Conservation (phyloP, 2,113 vertebrate genomes). For the Numida meleagris region DNA sequence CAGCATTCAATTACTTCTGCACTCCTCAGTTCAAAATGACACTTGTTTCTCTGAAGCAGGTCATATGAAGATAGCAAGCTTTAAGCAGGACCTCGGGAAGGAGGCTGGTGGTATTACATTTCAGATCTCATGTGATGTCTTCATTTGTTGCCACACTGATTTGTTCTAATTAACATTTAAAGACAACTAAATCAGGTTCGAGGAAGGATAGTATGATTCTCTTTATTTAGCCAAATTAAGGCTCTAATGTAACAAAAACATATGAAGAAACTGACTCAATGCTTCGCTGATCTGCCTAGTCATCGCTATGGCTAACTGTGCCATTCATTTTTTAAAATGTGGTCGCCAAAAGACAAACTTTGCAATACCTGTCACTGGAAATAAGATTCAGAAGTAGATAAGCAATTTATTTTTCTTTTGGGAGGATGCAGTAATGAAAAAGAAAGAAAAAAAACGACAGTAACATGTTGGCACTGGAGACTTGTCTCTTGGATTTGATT, state of each 20-base stretch:
- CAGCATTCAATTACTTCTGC: neutral
- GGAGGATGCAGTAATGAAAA: neutral
- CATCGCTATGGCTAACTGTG: neutral
- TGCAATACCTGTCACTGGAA: neutral
- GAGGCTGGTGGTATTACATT: neutral
- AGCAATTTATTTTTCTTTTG: neutral
- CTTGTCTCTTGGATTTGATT: neutral
- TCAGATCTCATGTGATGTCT: neutral
- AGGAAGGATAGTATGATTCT: neutral
- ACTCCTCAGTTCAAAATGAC: neutral
- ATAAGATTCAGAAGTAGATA: neutral
- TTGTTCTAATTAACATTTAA: constrained; percentile 28
- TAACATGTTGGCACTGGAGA: neutral
- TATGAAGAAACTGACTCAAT: neutral
- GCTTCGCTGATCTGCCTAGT: neutral
- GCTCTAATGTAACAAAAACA: neutral
- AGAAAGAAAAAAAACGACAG: neutral
- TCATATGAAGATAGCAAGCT: neutral
- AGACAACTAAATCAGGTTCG: neutral
- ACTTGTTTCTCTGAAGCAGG: neutral
- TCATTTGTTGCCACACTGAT: neutral
- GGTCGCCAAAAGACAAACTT: neutral
- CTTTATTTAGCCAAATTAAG: constrained; percentile 12
- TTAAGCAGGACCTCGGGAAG: neutral
- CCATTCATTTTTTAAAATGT: neutral